A percentile compares a stretch with the other conserved stretches of the same genome.
Evolutionary conservation across 2,113 vertebrate genomes (phyloP).

Genomic region (Paedocypris sp.): DNA sequence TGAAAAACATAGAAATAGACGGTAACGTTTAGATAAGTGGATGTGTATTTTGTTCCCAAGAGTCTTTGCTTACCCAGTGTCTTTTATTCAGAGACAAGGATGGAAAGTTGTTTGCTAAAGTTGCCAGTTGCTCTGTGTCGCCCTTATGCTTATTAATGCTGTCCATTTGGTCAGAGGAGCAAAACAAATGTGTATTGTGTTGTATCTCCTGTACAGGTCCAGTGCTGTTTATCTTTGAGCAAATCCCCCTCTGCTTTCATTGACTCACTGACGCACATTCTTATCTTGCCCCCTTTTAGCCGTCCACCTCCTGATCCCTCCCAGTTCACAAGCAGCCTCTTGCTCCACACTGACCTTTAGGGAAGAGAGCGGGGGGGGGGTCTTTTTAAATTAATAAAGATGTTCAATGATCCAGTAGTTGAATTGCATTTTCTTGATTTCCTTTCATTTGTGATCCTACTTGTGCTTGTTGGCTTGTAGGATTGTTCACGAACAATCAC

Average conservation of each 20-base stretch:
- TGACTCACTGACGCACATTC: conserved; percentile 1
- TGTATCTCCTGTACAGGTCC: not conserved
- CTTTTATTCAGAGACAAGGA: not conserved
- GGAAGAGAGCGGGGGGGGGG: conserved; percentile 9
- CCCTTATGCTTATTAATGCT: not conserved
- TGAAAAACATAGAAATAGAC: no score
- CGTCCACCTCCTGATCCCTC: conserved; percentile 31
- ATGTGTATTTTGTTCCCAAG: not conserved
- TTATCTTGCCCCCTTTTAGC: not conserved
- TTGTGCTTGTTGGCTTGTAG: no score
- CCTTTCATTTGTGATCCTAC: no score
- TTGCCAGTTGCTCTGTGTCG: not conserved
- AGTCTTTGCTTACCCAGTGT: not conserved
- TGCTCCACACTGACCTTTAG: conserved; percentile 27
- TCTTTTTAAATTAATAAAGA: no score
- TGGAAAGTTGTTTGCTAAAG: conserved; percentile 7
- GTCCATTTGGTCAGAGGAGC: not conserved
- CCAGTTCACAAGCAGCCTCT: conserved; percentile 29
- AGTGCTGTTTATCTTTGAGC: not conserved
- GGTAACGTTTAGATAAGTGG: not conserved
- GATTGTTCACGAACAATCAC: no score
- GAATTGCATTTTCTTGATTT: no score
- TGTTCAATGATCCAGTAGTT: no score
- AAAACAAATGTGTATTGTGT: not conserved
- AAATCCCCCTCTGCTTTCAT: not conserved